Evolutionary conservation across 2,113 vertebrate genomes (phyloP).

Genomic region (Tupaia tana): DNA sequence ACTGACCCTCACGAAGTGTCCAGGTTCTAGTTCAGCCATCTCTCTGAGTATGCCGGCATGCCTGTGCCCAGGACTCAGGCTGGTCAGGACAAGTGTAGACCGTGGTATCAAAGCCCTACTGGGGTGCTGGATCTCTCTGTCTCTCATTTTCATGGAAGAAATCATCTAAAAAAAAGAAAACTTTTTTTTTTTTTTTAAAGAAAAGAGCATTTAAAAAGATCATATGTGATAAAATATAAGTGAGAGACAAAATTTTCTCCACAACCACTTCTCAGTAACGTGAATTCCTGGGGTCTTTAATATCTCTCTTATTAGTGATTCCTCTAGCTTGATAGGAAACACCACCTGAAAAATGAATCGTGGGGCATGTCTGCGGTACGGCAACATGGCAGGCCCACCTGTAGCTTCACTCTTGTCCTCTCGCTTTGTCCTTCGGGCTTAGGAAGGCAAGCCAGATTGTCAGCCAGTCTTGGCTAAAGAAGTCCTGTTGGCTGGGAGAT

Average conservation of each 20-base stretch:
- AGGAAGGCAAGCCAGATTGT: fast-evolving
- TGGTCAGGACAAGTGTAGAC: too few species aligned
- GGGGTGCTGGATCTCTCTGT: too few species aligned
- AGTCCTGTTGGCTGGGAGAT: too few species aligned
- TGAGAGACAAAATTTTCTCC: neutral
- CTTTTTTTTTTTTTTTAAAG: neutral
- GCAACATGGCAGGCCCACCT: neutral
- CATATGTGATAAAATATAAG: neutral
- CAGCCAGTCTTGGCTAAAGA: neutral
- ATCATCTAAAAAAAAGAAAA: too few species aligned
- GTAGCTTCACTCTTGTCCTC: neutral
- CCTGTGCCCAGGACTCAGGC: too few species aligned
- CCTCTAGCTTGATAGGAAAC: neutral
- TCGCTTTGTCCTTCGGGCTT: neutral
- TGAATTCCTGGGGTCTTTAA: neutral
- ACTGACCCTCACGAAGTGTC: too few species aligned
- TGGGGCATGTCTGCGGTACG: neutral
- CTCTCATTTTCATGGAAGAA: too few species aligned
- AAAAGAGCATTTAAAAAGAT: neutral
- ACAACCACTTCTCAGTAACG: fast-evolving
- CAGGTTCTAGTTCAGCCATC: too few species aligned
- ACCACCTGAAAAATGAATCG: neutral
- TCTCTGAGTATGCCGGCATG: too few species aligned
- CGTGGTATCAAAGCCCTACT: too few species aligned
- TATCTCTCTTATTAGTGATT: neutral